Evolutionary conservation across 2,113 vertebrate species (phyloP).

Genomic region (Lontra canadensis): DNA sequence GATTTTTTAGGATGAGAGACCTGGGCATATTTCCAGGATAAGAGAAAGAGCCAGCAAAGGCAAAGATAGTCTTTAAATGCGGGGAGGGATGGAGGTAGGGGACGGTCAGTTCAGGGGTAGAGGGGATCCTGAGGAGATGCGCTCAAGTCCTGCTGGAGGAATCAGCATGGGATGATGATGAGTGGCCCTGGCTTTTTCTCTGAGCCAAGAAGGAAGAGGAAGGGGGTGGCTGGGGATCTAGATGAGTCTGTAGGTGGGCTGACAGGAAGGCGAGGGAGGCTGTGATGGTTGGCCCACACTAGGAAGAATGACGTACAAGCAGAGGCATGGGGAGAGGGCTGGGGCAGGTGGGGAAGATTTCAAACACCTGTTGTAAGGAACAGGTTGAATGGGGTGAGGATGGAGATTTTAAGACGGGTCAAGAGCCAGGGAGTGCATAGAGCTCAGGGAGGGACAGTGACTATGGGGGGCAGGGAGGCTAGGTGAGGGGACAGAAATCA

Average conservation of each 20-base stretch:
- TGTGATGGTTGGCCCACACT: neutral
- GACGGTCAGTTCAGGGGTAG: neutral
- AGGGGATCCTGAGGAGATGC: neutral
- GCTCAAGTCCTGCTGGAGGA: neutral
- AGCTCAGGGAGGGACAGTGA: neutral
- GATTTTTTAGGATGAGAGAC: neutral
- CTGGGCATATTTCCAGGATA: neutral
- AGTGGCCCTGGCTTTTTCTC: neutral
- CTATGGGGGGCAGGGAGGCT: neutral
- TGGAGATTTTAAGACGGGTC: neutral
- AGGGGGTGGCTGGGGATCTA: neutral
- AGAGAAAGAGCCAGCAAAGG: neutral
- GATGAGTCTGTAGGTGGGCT: neutral
- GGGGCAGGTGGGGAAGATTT: neutral
- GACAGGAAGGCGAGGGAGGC: neutral
- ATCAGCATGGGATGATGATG: neutral
- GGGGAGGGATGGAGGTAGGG: too few relatives aligned
- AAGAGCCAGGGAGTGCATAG: neutral
- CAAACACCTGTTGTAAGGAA: neutral
- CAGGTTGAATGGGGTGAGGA: neutral
- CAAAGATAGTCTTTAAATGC: neutral
- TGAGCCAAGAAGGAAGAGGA: neutral
- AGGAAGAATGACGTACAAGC: neutral
- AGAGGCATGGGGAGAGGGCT: neutral
- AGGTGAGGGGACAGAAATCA: neutral